phyloP scores from a whole-genome alignment of 2,888 invertebrate genomes.

The Cryptus armator region DNA sequence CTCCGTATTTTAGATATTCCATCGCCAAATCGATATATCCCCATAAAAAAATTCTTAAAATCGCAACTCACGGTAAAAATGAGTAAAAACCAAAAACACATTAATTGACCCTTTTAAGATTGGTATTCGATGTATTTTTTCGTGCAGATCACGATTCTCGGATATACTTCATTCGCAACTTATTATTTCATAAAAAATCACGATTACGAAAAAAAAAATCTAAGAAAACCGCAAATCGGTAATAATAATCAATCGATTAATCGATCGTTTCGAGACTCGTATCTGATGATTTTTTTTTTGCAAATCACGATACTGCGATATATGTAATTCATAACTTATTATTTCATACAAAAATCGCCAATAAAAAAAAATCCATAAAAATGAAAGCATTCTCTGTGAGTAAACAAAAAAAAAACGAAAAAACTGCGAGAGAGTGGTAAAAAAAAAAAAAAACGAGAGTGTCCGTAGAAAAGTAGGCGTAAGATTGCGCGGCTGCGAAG shows the following conservation, averaged over 20 bases:
- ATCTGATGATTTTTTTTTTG: not conserved
- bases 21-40: too few species aligned
- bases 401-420: constrained; percentile 21
- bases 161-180: not conserved
- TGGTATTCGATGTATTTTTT: not conserved
- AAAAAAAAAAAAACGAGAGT: constrained; percentile 55
- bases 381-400: not conserved
- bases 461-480: constrained; percentile 65
- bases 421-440: constrained; percentile 6
- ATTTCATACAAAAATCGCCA: not conserved
- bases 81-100: too few species aligned
- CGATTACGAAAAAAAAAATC: not conserved
- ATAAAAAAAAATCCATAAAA: constrained; percentile 7
- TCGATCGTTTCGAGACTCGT: too few species aligned
- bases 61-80: too few species aligned
- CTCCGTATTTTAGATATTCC: too few species aligned
- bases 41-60: too few species aligned
- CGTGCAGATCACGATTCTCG: not conserved
- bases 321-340: not conserved
- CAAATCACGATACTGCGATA: not conserved
- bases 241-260: too few species aligned
- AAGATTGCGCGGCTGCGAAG: constrained; percentile 61
- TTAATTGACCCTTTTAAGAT: too few species aligned
- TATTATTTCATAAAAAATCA: not conserved
- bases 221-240: not conserved